These are phyloP conservation scores for Pimpla rufipes DNA, from an alignment of 2,888 invertebrate genomes.

Conservation along the genomic window DNA sequence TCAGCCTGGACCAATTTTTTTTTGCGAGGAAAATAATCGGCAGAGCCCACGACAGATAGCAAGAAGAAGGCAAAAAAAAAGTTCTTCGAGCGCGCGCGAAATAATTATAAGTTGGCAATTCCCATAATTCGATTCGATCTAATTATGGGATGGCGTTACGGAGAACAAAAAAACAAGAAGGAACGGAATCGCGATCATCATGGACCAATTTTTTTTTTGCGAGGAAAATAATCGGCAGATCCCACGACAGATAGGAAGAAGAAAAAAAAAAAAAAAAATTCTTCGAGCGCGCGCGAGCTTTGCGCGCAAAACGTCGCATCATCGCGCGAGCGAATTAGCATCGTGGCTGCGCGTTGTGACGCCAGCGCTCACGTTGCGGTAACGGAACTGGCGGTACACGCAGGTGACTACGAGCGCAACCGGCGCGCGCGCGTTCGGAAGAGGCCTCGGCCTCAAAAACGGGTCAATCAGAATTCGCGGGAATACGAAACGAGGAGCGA, in stretches of 20 bases:
- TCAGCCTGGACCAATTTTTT: too few species aligned
- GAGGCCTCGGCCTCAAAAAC: slow-evolving; percentile 46
- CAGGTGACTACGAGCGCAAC: background rate
- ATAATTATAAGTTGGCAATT: too few species aligned
- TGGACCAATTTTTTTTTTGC: too few species aligned
- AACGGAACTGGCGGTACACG: slow-evolving; percentile 4
- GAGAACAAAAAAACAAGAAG: background rate
- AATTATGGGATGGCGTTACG: too few species aligned
- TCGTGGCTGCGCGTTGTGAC: slow-evolving; percentile 15
- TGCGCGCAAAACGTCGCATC: slow-evolving; percentile 20
- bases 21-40: too few species aligned
- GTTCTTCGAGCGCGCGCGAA: background rate
- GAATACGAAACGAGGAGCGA: slow-evolving; percentile 22
- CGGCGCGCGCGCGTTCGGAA: background rate
- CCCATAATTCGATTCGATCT: too few species aligned
- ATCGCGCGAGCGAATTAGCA: slow-evolving; percentile 32
- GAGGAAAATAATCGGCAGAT: too few species aligned
- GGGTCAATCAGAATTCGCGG: slow-evolving; percentile 45
- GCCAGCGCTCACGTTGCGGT: slow-evolving; percentile 28
- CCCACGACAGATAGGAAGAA: background rate
- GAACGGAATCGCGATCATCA: background rate
- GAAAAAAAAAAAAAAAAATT: background rate
- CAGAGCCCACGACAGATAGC: too few species aligned
- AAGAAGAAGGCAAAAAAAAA: background rate
- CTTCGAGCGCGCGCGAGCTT: background rate